Base-by-base conservation (phyloP, 30 jellyfish, hydroid and myxozoan genomes). In the Turritopsis dohrnii region DNA sequence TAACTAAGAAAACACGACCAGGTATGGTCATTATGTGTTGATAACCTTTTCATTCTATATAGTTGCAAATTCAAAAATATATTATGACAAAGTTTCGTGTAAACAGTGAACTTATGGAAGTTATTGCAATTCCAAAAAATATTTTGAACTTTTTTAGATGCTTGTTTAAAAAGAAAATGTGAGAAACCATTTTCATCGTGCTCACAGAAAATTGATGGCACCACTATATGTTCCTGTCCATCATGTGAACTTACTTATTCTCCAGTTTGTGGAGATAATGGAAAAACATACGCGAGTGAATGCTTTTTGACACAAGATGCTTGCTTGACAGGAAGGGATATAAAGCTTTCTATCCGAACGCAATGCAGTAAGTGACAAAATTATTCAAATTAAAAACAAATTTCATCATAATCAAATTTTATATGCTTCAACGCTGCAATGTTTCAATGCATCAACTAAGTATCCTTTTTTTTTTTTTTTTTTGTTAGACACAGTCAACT, bases 191-290 rank as follows among this genome's bases (percentile, higher is more conserved):
- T 76, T 75, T 74, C 95, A 53, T 65, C 54, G 21, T 91, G 97
- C 72, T 60, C 60, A 21, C 31, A 23, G 60, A 71, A 66, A n/a
- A 30, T 79, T 4, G 96, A 82, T 75, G 87, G 84, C 9, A 79
- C 84, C 5, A 80, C 96, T 1, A 82, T 53, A 26, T 91, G 97
- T 72, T 28, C 65, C 19, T 91, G 97, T 81, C 96, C 96, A 7
- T 53, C 79, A 19, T 81, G 87, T 69, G 86, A 53, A 8, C n/a
- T 1, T 18, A 27, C 53, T 74, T 85, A 71, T 76, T n/a, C 87
- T 8, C 96, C 94, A 1, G 90, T 82, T 23, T 90, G 97, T 86
- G 95, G 96, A 18, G 81, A 30, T 75, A 88, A 90, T 87, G 96
- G 93, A 9, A 71, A 20, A 25, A 65, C 97, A 52, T 86, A 86